phyloP scores from a whole-genome alignment of 2,888 invertebrate species.

The Apamea epomidion region DNA sequence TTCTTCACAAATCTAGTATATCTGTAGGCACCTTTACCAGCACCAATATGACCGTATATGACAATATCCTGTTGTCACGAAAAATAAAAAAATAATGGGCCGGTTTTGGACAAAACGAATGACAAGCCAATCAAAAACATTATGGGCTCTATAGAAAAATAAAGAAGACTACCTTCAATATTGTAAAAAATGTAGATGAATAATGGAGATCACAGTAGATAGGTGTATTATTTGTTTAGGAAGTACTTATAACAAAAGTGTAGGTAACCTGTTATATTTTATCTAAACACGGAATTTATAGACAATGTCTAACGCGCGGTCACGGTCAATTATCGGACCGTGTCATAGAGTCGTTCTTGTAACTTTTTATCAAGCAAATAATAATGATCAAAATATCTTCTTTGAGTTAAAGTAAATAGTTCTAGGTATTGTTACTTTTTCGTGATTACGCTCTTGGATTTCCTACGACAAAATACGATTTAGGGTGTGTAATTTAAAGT shows the following conservation, averaged over 20 bases:
- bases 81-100: no score
- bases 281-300: conserved; percentile 73
- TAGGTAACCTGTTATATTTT: conserved; percentile 62
- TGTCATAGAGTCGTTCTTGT: conserved; percentile 70
- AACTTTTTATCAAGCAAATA: conserved; percentile 69
- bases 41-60: not conserved
- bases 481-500: not conserved
- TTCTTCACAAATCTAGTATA: not conserved
- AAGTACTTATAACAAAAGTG: conserved; percentile 43
- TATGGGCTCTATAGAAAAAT: not conserved
- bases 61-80: not conserved
- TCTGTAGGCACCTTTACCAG: not conserved
- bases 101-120: not conserved
- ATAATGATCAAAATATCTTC: conserved; percentile 62
- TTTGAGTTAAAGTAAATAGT: conserved; percentile 37
- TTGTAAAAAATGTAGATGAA: conserved; percentile 13
- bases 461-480: conserved; percentile 8
- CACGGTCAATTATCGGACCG: conserved; percentile 77
- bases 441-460: conserved; percentile 29
- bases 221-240: conserved; percentile 44
- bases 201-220: conserved; percentile 3
- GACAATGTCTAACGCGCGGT: conserved; percentile 70
- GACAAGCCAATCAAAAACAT: not conserved
- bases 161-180: not conserved
- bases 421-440: conserved; percentile 36